Conservation (phyloP, 2,797 vertebrate species). For the Sebastes diaconus region DNA sequence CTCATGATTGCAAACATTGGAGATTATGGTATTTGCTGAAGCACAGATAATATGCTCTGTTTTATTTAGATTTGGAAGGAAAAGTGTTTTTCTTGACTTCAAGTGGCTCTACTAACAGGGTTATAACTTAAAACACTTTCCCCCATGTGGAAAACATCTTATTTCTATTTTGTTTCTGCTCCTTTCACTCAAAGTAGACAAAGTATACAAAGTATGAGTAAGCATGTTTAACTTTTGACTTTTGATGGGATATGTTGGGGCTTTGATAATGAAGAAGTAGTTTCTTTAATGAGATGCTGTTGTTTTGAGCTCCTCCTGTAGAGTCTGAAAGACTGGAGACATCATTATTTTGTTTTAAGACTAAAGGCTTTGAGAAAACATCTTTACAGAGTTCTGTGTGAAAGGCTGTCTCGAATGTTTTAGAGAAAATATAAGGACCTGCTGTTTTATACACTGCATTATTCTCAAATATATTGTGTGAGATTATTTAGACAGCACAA, state of each 20-base stretch:
- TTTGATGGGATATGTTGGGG: neutral
- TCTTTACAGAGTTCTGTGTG: conserved; percentile 9
- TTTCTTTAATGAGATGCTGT: conserved; percentile 18
- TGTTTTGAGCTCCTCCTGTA: conserved; percentile 18
- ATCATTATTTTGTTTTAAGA: conserved; percentile 24
- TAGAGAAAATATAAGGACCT: neutral
- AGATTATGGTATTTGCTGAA: conserved; percentile 3
- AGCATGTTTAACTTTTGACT: neutral
- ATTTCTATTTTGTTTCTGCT: neutral
- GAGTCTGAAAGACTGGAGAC: conserved; percentile 1
- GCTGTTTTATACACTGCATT: neutral
- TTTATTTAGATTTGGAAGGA: neutral
- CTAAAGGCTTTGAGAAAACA: conserved; percentile 11
- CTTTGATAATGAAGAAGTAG: conserved; percentile 3
- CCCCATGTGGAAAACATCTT: neutral
- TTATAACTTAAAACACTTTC: neutral
- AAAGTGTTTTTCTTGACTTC: conserved; percentile 1
- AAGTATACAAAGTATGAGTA: neutral
- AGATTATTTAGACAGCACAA: neutral
- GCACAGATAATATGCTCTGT: neutral
- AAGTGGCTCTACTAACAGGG: neutral
- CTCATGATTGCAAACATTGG: conserved; percentile 26
- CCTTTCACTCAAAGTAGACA: neutral
- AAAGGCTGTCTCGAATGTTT: conserved; percentile 20
- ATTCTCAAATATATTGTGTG: conserved; percentile 2